A percentile compares a stretch with the other conserved stretches of the same genome.
These are phyloP conservation scores for Harpagifer antarcticus DNA, from an alignment of 2,797 vertebrate species.

Conservation along the genomic window DNA sequence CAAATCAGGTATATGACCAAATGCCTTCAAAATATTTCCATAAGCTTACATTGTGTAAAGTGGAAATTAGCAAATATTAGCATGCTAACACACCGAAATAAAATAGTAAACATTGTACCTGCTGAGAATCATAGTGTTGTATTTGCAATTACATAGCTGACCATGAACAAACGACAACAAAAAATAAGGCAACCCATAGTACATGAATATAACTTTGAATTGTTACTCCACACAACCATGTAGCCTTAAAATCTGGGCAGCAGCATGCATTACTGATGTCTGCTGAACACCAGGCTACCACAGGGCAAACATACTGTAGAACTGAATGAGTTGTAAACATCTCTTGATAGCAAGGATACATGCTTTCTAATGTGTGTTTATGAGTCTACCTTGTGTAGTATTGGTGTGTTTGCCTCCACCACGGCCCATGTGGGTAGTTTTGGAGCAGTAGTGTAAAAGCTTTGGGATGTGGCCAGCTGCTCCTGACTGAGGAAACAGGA, in stretches of 20 bases:
- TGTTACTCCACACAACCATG: background rate
- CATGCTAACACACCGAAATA: background rate
- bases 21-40: background rate
- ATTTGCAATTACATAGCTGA: background rate
- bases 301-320: background rate
- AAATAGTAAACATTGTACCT: background rate
- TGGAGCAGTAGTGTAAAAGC: conserved; percentile 70
- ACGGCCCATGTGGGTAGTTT: conserved; percentile 46
- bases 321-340: background rate
- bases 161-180: background rate
- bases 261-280: background rate
- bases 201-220: background rate
- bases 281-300: background rate
- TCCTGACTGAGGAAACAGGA: conserved; percentile 72
- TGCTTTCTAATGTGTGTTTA: background rate
- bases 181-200: background rate
- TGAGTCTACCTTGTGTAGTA: conserved; percentile 23
- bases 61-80: background rate
- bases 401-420: conserved; percentile 33
- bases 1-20: background rate
- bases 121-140: too few species aligned
- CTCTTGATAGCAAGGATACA: conserved; percentile 7
- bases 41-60: background rate
- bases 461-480: conserved; percentile 66
- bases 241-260: background rate